Conservation (phyloP, 2,797 vertebrate genomes). For the Myripristis jacobus region DNA sequence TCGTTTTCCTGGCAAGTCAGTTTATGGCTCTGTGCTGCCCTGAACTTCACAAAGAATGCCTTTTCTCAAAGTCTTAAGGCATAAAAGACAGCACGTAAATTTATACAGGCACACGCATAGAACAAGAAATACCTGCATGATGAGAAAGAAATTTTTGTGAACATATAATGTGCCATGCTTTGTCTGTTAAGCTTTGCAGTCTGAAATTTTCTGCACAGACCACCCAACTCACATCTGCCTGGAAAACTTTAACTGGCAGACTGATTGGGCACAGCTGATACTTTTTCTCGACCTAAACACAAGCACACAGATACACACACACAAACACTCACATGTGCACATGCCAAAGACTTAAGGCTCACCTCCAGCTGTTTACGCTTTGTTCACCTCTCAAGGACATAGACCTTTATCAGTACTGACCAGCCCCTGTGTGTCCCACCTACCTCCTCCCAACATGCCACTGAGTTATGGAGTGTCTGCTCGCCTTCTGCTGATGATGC, state of each 20-base stretch:
- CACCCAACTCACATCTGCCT: slow-evolving; percentile 12
- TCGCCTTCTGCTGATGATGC: slow-evolving; percentile 54
- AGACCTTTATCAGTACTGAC: slow-evolving; percentile 76
- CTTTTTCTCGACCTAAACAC: slow-evolving; percentile 21
- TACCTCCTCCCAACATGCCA: slow-evolving; percentile 58
- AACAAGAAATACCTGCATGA: not conserved
- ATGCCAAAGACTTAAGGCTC: slow-evolving; percentile 59
- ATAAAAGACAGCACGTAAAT: not conserved
- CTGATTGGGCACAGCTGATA: slow-evolving; percentile 42
- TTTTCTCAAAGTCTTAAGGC: not conserved
- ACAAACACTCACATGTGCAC: slow-evolving; percentile 33
- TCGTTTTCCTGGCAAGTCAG: slow-evolving; percentile 34
- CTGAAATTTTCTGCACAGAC: not conserved
- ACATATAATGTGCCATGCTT: not conserved
- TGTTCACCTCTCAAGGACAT: slow-evolving; percentile 79
- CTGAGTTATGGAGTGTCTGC: slow-evolving; percentile 75
- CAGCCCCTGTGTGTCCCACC: slow-evolving; percentile 57
- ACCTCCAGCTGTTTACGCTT: slow-evolving; percentile 67
- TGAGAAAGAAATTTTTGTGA: slow-evolving; percentile 1
- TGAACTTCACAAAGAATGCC: slow-evolving; percentile 4
- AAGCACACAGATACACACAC: slow-evolving; percentile 24
- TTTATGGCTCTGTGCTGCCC: slow-evolving; percentile 14
- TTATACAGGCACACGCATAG: not conserved
- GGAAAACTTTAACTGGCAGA: slow-evolving; percentile 29
- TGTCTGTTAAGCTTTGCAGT: not conserved